Evolutionary conservation across 2,113 vertebrate genomes (phyloP), one percentile per base, ranked within the genome.

Genomic region (Pandion haliaetus): DNA sequence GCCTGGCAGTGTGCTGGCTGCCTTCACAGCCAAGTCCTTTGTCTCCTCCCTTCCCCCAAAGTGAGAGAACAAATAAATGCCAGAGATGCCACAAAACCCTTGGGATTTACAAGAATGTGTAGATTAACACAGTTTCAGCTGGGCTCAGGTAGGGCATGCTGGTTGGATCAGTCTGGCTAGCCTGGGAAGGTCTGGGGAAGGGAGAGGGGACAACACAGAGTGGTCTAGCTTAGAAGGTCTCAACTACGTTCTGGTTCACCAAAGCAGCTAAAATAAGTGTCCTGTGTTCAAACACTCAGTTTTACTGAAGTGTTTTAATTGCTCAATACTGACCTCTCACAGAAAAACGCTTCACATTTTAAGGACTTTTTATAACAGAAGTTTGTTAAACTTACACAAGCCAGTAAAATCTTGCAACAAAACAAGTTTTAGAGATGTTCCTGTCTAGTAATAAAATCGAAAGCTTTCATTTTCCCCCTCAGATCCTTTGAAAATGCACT

Each of bases 61-160:
- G 86, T 42, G 65, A 94, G 63, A 86, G 96, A 97, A 97, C 92
- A 97, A 97, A 97, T 86, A 94, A 95, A 98, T 97, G 91, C 97
- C 95, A 79, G 90, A 96, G 95, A 97, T 97, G 94, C 96, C 96
- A 96, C 86, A 90, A 92, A 94, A 18, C 95, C 95, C 81, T 83
- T 59, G 95, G 95, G 95, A 96, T 96, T 95, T 78, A 83, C 95
- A 97, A 92, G 96, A 97, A 97, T 95, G 94, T 70, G 74, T 84
- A 91, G 58, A 93, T 96, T 95, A 96, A 83, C 47, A 28, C 1
- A 77, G 78, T 65, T 94, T 85, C 34, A 55, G 55, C 76, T 77
- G 36, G 23, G 65, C 81, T 90, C 90, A 97, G 93, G 94, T 96
- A 91, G 47, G 31, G 14, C 28, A 25, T 21, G 34, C 50, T 57